Evolutionary conservation across 2,797 vertebrate species (phyloP), one percentile per base, ranked within the genome.

Genomic region (Strix occidentalis): DNA sequence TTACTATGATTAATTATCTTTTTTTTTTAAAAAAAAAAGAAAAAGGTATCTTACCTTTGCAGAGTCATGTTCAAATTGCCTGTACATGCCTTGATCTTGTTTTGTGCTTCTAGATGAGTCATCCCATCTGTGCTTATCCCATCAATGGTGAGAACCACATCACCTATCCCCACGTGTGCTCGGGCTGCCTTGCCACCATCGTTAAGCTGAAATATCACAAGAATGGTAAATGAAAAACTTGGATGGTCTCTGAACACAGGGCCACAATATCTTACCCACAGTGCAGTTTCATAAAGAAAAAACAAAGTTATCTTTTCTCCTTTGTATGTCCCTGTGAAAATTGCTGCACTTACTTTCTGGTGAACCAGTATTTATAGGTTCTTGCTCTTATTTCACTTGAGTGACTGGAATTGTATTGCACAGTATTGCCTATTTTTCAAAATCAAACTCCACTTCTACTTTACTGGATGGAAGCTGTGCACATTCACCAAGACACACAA

Each of bases 71-170:
- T 98, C 97, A 99, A 98, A 60, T 98, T 98, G 95, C 97, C 99
- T 31, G 98, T 98, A 94, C 99, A 99, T n/a, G 99, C 99, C 97
- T 99, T 99, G 94, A 99, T 99, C 98, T 99, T 99, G 98, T 99
- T 99, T 98, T 99, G 99, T 81, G 99, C 99, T 97, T 99, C 99
- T 9, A 99, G 98, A 72, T 99, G 99, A 96, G 99, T 99, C 99
- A 99, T 99, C 84, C 99, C 98, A 0, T 99, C 98, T 0, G 99
- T 98, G 96, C 98, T 98, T 96, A 99, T 98, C 51, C 99, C 99
- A 54, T 99, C 99, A 78, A 99, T 99, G 85, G 98, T 99, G 87
- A 99, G 98, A 94, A 99, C 99, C 70, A 99, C 95, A 54, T 99
- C 99, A 18, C 99, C 99, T 35, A 99, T 98, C 13, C 96, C 98